Evolutionary conservation across 2,113 vertebrate genomes (phyloP), one percentile per base, ranked within the genome.

Genomic region (Nerophis ophidion): DNA sequence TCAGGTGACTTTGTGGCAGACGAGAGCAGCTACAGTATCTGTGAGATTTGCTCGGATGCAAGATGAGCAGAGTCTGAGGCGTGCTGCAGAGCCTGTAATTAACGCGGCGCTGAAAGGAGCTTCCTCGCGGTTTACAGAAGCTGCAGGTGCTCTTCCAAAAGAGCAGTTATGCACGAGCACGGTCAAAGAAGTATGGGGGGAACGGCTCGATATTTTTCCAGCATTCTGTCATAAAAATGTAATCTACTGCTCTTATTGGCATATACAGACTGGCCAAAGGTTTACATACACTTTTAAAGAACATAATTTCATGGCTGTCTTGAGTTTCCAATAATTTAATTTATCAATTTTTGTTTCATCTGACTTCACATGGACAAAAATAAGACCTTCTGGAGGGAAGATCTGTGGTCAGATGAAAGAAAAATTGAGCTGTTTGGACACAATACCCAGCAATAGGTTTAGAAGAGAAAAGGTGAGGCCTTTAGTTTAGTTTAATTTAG

Each of bases 21-120:
- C 62, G 65, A 63, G 69, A 72, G 80, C 14, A 19, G 65, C 70
- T 66, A 35, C 51, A 53, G 14, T 36, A 3, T 61, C 75, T 66
- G 75, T 50, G 79, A 76, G 73, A 77, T 75, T 72, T 53, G 75
- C 68, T 67, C 47, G 75, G 70, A 70, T 76, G 79, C 26, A 35
- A 59, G 66, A 75, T 75, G 26, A 26, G 26, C 26, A 1, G 26
- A 26, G 26, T 26, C 26, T 26, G 26, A 3, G 72, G 60, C 12
- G 54, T 56, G 75, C 74, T 68, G 70, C 69, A 68, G 40, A 74
- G 64, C 34, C 68, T 68, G 81, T 81, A 82, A 87, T 86, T 85
- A 87, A 81, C 68, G 71, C 68, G 55, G 70, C 58, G 84, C 64
- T 84, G 83, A 86, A 85, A 85, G 81, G 65, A 83, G 71, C 83